phyloP scores from a whole-genome alignment of 2,797 vertebrate genomes.

The Acanthornis magna region DNA sequence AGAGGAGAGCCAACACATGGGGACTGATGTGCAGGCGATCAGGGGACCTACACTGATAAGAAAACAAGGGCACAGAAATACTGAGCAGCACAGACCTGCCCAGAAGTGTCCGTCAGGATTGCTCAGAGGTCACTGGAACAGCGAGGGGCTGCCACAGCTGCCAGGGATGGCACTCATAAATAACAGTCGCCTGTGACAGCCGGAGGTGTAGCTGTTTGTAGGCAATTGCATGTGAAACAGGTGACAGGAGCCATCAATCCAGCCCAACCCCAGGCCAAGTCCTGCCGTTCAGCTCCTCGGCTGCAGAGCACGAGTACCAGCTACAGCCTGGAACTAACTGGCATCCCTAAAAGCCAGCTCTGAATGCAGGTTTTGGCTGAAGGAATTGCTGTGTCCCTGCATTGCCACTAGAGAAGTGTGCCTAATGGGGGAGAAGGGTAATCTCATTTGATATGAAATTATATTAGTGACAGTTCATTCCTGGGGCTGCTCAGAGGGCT shows the following conservation, averaged over 20 bases:
- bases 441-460: constrained; percentile 62
- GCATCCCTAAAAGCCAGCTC: neutral
- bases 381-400: neutral
- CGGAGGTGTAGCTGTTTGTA: neutral
- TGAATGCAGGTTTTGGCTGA: neutral
- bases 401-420: constrained; percentile 12
- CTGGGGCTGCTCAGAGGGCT: constrained; percentile 37
- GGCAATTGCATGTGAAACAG: constrained; percentile 7
- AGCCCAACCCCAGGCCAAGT: neutral
- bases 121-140: neutral
- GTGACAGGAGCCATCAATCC: constrained; percentile 1
- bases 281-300: accelerated
- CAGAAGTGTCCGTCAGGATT: accelerated
- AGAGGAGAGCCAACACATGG: neutral
- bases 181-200: neutral
- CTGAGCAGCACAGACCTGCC: neutral
- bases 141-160: neutral
- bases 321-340: neutral
- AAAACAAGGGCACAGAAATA: accelerated
- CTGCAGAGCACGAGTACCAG: neutral
- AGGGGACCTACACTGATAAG: accelerated
- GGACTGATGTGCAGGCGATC: accelerated
- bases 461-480: constrained; percentile 62
- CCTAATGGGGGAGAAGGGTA: constrained; percentile 56
- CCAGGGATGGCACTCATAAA: neutral